These are phyloP conservation scores for Phaedon cochleariae DNA, from an alignment of 2,888 invertebrate species.

Conservation along the genomic window DNA sequence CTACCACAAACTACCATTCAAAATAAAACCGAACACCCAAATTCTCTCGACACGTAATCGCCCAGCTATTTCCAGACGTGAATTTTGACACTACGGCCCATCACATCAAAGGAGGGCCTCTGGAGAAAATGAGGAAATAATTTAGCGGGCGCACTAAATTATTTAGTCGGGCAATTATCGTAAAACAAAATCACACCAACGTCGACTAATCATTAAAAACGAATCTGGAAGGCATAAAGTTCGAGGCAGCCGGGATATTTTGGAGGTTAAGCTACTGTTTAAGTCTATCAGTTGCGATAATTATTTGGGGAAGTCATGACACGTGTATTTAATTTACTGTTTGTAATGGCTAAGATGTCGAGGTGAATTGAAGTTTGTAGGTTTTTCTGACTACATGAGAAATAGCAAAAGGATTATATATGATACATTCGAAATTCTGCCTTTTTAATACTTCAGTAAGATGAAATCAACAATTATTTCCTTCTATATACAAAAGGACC, in stretches of 20 bases:
- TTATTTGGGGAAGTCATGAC: background rate
- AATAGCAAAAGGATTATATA: no score
- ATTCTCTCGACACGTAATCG: slow-evolving; percentile 41
- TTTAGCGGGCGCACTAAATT: slow-evolving; percentile 48
- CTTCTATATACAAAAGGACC: no score
- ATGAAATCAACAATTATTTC: no score
- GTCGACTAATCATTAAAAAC: slow-evolving; percentile 55
- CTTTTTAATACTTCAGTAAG: no score
- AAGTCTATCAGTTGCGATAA: background rate
- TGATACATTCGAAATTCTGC: no score
- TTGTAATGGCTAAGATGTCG: background rate
- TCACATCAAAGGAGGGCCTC: slow-evolving; percentile 45
- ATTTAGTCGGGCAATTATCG: slow-evolving; percentile 50
- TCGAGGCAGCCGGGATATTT: slow-evolving; percentile 1
- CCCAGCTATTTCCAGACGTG: slow-evolving; percentile 50
- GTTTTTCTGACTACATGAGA: background rate
- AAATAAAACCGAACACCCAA: slow-evolving; percentile 1
- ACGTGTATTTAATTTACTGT: background rate
- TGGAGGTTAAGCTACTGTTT: background rate
- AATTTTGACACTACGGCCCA: slow-evolving; percentile 30
- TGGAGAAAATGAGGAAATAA: slow-evolving; percentile 49
- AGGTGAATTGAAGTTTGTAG: background rate
- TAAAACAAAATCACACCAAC: slow-evolving; percentile 49
- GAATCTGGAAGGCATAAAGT: slow-evolving; percentile 50
- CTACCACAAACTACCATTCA: background rate